phyloP scores from a whole-genome alignment of 1,140 invertebrate species.

The Orchestia grillus region DNA sequence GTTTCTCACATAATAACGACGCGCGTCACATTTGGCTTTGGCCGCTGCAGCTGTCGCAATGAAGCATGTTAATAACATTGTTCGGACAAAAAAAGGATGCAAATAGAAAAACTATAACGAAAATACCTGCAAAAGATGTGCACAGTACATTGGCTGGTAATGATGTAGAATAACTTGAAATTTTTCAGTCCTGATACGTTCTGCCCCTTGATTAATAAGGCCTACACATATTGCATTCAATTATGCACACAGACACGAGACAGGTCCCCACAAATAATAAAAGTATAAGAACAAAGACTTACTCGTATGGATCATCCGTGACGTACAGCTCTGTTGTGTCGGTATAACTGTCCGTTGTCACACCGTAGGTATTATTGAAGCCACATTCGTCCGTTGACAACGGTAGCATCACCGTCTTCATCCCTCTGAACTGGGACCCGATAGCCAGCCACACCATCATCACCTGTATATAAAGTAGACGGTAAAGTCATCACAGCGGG shows the following conservation, averaged over 20 bases:
- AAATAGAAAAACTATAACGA: no score
- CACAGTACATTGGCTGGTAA: no score
- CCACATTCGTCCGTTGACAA: background rate
- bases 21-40: no score
- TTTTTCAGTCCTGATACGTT: no score
- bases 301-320: background rate
- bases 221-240: background rate
- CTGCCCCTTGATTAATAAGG: background rate
- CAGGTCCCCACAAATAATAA: background rate
- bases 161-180: no score
- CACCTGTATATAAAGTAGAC: background rate
- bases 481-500: background rate
- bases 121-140: no score
- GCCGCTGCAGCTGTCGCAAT: no score
- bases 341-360: background rate
- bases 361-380: background rate
- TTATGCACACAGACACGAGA: background rate
- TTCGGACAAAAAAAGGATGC: no score
- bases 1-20: no score
- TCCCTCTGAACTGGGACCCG: conserved; percentile 1
- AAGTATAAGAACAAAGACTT: background rate
- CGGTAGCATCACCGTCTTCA: background rate
- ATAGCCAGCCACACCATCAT: conserved; percentile 42
- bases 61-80: no score
- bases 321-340: background rate